Evolutionary conservation across 2,888 invertebrate genomes (phyloP).

Genomic region (Ormia ochracea): DNA sequence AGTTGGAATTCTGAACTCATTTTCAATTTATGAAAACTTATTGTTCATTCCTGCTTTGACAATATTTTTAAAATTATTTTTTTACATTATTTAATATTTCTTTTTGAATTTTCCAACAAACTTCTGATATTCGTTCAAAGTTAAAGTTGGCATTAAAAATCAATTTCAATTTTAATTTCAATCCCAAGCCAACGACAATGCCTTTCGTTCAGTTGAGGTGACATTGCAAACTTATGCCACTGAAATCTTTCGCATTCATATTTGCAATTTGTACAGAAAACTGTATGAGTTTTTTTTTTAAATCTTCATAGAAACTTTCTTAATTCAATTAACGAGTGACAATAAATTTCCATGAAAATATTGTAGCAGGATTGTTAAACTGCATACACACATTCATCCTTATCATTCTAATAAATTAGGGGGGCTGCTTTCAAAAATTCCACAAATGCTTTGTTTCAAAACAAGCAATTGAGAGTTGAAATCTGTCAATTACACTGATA

Average conservation of each 20-base stretch:
- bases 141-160: too few relatives aligned
- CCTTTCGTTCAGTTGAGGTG: background rate
- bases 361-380: background rate
- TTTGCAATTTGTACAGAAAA: background rate
- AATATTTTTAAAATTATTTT: conserved; percentile 1
- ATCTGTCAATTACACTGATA: too few relatives aligned
- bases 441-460: too few relatives aligned
- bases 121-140: conserved; percentile 10
- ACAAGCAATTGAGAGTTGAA: too few relatives aligned
- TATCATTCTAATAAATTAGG: background rate
- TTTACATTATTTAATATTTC: conserved; percentile 1
- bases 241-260: background rate
- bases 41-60: background rate
- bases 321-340: conserved; percentile 38
- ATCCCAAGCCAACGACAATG: conserved; percentile 20
- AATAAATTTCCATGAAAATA: conserved; percentile 17
- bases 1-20: too few relatives aligned
- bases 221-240: conserved; percentile 1
- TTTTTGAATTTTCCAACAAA: background rate
- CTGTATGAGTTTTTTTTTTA: background rate
- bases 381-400: background rate
- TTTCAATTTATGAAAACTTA: too few relatives aligned
- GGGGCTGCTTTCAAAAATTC: background rate
- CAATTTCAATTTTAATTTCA: conserved; percentile 16
- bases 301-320: conserved; percentile 13